Evolutionary conservation across 2,888 invertebrate species (phyloP), one percentile per base, ranked within the genome.

Genomic region (Sipha maydis): DNA sequence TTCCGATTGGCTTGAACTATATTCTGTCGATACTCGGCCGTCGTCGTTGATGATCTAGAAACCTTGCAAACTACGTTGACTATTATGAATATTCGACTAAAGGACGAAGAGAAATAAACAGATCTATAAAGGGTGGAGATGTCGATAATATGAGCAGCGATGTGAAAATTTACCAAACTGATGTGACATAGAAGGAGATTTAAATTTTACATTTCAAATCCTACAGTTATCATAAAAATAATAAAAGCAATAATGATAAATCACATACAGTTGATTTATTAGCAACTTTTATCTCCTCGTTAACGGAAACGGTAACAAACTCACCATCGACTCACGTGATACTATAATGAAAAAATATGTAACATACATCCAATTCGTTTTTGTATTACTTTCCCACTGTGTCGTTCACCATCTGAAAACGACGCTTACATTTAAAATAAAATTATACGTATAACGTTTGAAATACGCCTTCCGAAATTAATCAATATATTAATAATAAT

Each of bases 251-350:
- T 25, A 69, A 41, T 76, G n/a, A 41, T 41, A 41, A 31, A 31
- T 54, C 54, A 28, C 78, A 31, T 54, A 77, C 31, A 31, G 78
- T 78, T 78, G 78, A 78, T 78, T 78, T 78, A 78, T 56, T 78
- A 78, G 31, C 31, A 5, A 54, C 31, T 78, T 56, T 56, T 78
- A 78, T 78, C 54, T 78, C 78, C 28, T 54, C 54, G 31, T 56
- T 54, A 78, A 78, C 56, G 4, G 34, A 54, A 78, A 28, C 69
- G 8, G 8, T 14, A 17, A 67, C 67, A n/a, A 67, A 21, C 21
- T 19, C 61, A 25, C 14, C 61, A 25, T 21, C 61, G 61, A 61
- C 61, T 8, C 8, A 54, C 54, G 7, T 54, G 54, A 1, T 7
- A 14, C 17, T 1, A 4, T 56, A 56, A 21, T 56, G 34, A 34